Percentiles rank a stretch among this genome's conserved stretches.
Conservation (phyloP, 2,113 vertebrate species). For the Phocoena sinus region DNA sequence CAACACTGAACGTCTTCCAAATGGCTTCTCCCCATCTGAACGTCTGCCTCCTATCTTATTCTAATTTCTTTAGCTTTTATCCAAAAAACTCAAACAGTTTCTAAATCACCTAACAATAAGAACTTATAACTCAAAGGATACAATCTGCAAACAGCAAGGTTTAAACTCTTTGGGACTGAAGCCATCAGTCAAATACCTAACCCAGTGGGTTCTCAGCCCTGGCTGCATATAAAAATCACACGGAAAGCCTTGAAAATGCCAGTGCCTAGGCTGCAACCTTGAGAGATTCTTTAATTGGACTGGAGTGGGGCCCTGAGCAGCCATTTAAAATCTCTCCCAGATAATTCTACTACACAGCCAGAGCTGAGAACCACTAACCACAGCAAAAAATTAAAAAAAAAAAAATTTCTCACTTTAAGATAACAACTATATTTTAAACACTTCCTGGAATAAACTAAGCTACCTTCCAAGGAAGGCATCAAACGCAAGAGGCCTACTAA, state of each 20-base stretch:
- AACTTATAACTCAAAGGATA: not conserved
- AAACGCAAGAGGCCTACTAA: not conserved
- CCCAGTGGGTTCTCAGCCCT: not conserved
- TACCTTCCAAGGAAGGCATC: not conserved
- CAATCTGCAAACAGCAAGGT: not conserved
- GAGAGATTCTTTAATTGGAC: not conserved
- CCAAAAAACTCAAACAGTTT: not conserved
- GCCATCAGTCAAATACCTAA: not conserved
- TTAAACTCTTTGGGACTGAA: not conserved
- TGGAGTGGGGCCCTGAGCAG: not conserved
- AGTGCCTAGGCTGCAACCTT: not conserved
- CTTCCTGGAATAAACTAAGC: not conserved
- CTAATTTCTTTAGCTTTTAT: not conserved
- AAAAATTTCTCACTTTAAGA: not conserved
- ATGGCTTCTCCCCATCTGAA: not conserved
- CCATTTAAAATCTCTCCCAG: not conserved
- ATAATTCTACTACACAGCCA: not conserved
- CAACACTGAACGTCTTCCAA: not conserved
- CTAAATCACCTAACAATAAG: not conserved
- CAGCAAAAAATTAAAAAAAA: not conserved
- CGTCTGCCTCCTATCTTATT: not conserved
- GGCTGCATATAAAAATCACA: not conserved
- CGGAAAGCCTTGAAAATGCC: not conserved
- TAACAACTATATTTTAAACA: not conserved
- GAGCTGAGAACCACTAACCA: not conserved